Base-by-base conservation (phyloP, 2,888 invertebrate genomes). In the Drosophila kambysellisi region DNA sequence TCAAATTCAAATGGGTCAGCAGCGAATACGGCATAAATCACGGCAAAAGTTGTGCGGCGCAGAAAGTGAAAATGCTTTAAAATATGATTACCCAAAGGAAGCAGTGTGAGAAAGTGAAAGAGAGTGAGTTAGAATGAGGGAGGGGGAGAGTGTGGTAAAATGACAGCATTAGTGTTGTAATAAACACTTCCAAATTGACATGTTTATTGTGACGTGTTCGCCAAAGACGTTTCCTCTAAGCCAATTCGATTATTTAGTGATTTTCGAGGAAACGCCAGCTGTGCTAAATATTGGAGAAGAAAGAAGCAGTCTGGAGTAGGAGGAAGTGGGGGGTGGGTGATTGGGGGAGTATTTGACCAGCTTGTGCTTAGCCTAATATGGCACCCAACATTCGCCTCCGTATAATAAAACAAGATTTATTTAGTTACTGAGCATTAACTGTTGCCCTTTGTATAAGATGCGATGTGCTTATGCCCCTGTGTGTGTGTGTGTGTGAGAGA, bases 331-430 rank as follows among this genome's bases (percentile, higher is more conserved):
- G 17, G 33, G 17, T 15, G 3, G 5, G 6, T 15, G 1, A 5
- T 17, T 8, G 46, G 48, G 35, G 37, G 54, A 50, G 29, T 39
- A 32, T 63, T 41, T 56, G 41, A 50, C 39, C 65, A 66, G 66
- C 52, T 63, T 46, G 53, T 56, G 53, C 37, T 68, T 41, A 25
- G 46, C 57, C 53, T 20, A 60, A 60, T 52, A 41, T 59, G 77
- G 51, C 60, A 69, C 32, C 54, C 64, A 58, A 52, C 58, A 32
- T 41, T 30, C 57, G 41, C 30, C 58, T 39, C 33, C 63, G 85
- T 64, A 70, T 76, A 90, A 88, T 90, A 86, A 90, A 90, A 83
- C 76, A 81, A 83, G 89, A 90, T 90, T 90, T 89, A 90, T 88
- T 89, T 90, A 79, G 90, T 81, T 79, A 87, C 76, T 57, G 66